These are phyloP conservation scores for Hirtodrosophila cameraria DNA, from an alignment of 2,888 invertebrate genomes.

Conservation along the genomic window DNA sequence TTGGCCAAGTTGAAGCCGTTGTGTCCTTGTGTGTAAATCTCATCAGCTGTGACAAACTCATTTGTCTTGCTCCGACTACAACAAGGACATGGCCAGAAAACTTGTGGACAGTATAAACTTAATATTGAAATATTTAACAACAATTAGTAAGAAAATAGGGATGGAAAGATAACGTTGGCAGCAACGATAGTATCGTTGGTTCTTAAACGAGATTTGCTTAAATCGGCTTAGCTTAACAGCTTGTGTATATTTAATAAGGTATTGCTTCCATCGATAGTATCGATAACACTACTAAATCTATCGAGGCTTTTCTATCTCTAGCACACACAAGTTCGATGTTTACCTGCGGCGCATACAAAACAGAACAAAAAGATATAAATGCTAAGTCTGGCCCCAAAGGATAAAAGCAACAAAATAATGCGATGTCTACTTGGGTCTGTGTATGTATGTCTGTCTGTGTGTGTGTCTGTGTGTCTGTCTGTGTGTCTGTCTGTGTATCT, in stretches of 20 bases:
- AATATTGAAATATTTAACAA: slow-evolving; percentile 63
- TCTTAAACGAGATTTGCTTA: no score
- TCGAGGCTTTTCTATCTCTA: no score
- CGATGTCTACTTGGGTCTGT: slow-evolving; percentile 3
- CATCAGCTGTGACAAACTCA: slow-evolving; percentile 46
- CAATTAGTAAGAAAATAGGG: slow-evolving; percentile 46
- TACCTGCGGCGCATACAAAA: slow-evolving; percentile 10
- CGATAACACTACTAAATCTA: no score
- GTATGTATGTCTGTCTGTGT: background rate
- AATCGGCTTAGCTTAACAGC: no score
- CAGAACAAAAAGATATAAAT: slow-evolving; percentile 12
- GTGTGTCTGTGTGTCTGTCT: background rate
- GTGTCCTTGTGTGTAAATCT: slow-evolving; percentile 20
- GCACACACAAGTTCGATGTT: background rate
- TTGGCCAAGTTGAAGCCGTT: slow-evolving; percentile 23
- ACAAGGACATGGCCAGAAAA: background rate
- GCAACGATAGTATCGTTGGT: no score
- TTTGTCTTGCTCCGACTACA: slow-evolving; percentile 49
- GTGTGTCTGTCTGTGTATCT: background rate
- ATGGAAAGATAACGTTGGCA: no score
- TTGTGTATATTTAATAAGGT: no score
- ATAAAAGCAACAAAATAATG: slow-evolving; percentile 4
- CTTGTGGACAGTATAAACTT: slow-evolving; percentile 29
- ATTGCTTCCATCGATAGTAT: no score
- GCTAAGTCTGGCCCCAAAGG: background rate